These are phyloP conservation scores for Orchestia grillus DNA, from an alignment of 1,140 invertebrate species.

Conservation along the genomic window DNA sequence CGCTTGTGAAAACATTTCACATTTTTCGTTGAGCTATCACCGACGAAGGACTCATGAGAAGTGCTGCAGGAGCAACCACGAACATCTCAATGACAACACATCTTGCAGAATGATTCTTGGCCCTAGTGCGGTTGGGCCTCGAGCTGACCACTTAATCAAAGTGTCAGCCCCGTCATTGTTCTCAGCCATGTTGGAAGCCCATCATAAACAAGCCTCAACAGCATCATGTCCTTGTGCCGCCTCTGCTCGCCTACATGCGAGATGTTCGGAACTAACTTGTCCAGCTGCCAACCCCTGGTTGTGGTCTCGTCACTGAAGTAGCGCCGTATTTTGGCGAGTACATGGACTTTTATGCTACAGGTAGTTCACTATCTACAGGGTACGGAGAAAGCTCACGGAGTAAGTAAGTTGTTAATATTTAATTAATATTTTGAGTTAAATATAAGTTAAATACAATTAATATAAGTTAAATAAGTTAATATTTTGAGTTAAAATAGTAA, in stretches of 20 bases:
- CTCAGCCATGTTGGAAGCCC: neutral
- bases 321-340: neutral
- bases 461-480: too few relatives aligned
- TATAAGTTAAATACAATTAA: too few relatives aligned
- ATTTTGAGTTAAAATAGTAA: too few relatives aligned
- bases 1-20: neutral
- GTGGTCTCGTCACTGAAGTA: neutral
- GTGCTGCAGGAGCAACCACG: neutral
- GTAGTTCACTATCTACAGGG: too few relatives aligned
- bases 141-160: neutral
- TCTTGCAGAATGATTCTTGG: neutral
- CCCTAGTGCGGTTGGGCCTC: neutral
- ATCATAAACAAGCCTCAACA: neutral
- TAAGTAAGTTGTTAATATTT: neutral
- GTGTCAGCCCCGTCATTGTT: neutral
- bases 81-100: neutral
- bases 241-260: neutral
- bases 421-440: neutral
- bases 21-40: neutral
- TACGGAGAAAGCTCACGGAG: too few relatives aligned
- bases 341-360: neutral
- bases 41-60: neutral
- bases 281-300: neutral
- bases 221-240: neutral
- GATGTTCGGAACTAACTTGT: neutral